phyloP scores from a whole-genome alignment of 2,113 vertebrate genomes.

The Ctenomys sociabilis region DNA sequence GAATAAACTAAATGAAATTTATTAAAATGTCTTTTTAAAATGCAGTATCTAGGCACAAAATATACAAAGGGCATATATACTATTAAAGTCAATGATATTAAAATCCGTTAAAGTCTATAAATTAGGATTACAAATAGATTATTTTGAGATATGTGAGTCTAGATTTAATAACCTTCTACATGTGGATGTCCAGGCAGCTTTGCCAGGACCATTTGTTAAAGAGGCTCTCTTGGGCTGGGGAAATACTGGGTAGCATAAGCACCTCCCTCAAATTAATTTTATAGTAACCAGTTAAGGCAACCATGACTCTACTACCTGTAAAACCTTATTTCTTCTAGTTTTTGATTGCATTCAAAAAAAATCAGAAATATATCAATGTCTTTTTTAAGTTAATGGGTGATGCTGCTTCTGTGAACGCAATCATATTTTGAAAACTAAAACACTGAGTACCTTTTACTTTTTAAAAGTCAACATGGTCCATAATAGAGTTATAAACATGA shows the following conservation, averaged over 20 bases:
- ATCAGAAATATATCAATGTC: neutral
- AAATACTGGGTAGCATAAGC: no score
- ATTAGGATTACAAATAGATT: neutral
- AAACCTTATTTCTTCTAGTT: neutral
- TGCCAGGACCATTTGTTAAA: neutral
- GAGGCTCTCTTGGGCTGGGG: neutral
- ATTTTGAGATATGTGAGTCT: neutral
- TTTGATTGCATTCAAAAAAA: neutral
- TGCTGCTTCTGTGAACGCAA: neutral
- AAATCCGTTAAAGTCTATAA: neutral
- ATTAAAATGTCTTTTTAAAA: neutral
- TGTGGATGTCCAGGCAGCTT: neutral
- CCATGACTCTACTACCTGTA: neutral
- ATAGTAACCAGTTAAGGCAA: slow-evolving; percentile 1
- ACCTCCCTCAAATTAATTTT: neutral
- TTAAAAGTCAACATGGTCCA: neutral
- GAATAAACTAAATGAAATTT: neutral
- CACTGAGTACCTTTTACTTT: neutral
- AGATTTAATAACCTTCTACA: neutral
- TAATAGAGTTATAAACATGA: neutral
- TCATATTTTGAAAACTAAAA: neutral
- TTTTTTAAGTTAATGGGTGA: neutral
- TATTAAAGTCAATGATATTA: neutral
- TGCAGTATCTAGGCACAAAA: neutral
- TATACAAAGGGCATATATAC: neutral